phyloP scores from a whole-genome alignment of 2,888 invertebrate species.

The Ceramica pisi region DNA sequence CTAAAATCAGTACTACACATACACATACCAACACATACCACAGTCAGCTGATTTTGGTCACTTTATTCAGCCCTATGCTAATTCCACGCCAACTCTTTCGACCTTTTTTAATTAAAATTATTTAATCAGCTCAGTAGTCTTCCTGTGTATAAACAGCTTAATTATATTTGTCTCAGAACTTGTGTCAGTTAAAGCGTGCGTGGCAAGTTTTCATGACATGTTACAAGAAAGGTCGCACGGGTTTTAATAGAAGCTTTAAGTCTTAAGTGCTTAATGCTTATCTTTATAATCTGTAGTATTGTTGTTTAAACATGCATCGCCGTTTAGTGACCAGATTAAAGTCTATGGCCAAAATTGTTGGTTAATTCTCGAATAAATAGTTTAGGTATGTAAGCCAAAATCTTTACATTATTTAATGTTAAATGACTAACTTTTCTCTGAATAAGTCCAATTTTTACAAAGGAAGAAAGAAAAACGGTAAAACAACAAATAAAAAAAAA shows the following conservation, averaged over 20 bases:
- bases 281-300: background rate
- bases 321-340: too few species aligned
- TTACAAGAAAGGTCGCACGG: conserved; percentile 8
- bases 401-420: too few species aligned
- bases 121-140: conserved; percentile 28
- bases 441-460: too few species aligned
- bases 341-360: too few species aligned
- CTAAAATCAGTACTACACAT: background rate
- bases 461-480: too few species aligned
- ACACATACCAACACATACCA: too few species aligned
- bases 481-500: too few species aligned
- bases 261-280: background rate
- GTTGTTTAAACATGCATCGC: background rate
- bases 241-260: conserved; percentile 23
- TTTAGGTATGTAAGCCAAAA: too few species aligned
- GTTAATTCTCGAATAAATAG: too few species aligned
- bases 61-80: conserved; percentile 21
- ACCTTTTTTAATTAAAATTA: conserved; percentile 51
- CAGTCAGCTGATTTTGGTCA: background rate
- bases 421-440: too few species aligned
- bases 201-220: conserved; percentile 40
- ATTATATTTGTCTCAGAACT: conserved; percentile 56
- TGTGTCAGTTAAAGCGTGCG: conserved; percentile 23
- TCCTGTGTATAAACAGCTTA: conserved; percentile 49
- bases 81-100: conserved; percentile 1